Evolutionary conservation across 1,140 invertebrate genomes (phyloP), one percentile per base, ranked within the genome.

Genomic region (Anastrepha ludens): DNA sequence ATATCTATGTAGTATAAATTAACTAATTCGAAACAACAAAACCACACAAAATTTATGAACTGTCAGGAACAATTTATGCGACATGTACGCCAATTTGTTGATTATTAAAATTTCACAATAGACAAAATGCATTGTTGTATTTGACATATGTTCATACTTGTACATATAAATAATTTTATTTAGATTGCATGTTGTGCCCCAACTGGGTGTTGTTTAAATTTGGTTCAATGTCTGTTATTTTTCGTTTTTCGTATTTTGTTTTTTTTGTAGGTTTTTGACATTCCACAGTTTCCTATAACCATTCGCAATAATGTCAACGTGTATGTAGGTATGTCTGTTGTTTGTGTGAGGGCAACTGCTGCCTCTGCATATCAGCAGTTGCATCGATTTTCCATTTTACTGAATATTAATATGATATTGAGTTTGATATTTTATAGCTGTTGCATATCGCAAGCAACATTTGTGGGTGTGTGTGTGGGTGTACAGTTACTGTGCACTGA

Each of bases 311-410:
- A 81, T 81, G 47, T 20, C 44, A 81, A 17, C 55, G 20, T 50
- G 5, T 81, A 13, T 20, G 47, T 1, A 20, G n/a, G 41, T 47
- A 41, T 74, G 3, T 74, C 3, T 47, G 70, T 74, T 62, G 60
- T 62, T 15, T 62, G 8, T 62, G 60, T 62, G 60, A 17, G 4
- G n/a, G 13, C 29, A 17, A 41, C 60, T 62, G 60, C n/a, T 62
- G 60, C 60, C 15, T 5, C 15, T 62, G 17, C 44, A 81, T 58
- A 55, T 55, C 74, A 81, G 41, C 47, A 55, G n/a, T 81, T 20
- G 17, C 74, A 81, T 81, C 74, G 74, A 81, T 81, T 81, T 81
- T 81, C 47, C 74, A 81, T 81, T 81, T 81, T 81, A 81, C 74
- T 81, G 74, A 81, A 81, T 81, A 58, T 85, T 50, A 85, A 88